Evolutionary conservation across 2,113 vertebrate genomes (phyloP), one percentile per base, ranked within the genome.

Genomic region (Carollia perspicillata): DNA sequence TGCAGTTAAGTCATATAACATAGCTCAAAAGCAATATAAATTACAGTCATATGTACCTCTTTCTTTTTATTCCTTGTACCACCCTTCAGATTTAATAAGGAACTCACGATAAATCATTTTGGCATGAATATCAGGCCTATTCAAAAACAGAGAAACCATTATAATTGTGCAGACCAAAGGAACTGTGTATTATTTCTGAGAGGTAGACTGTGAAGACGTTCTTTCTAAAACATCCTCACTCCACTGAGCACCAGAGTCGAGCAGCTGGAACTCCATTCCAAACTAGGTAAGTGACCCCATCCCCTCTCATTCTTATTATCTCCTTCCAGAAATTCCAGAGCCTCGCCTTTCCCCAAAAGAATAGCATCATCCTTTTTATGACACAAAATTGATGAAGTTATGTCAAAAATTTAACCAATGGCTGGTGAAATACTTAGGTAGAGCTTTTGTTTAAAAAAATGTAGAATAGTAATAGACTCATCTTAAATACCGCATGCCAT

Each of bases 101-200:
- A 87, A 22, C 28, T 49, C 30, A 75, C 28, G 35, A 87, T 72
- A 75, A 75, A 96, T 92, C 33, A 47, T 68, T 84, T 44, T 58
- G 42, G 69, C 37, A 93, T 87, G 89, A 85, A 83, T 66, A 94
- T 77, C 44, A 85, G 94, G 35, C 20, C 66, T 58, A 40, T 75
- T 78, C 16, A 49, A 77, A 90, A 95, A 89, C 69, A 95, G 23
- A 93, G 33, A 80, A 71, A 58, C 1, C 30, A 58, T 53, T 60
- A 71, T 6, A 49, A 77, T 5, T 53, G 14, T 23, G 6, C 65
- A 0, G 40, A 44, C 42, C 30, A 58, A 80, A n/a, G 33, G 35
- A 87, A 75, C 49, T 17, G 28, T 1, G 3, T 23, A 14, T 35
- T 17, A 28, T 53, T 55, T 37, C 4, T 17, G 51, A 75, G 12